Evolutionary conservation across 2,797 vertebrate genomes (phyloP), one percentile per base, ranked within the genome.

Genomic region (Macropodus opercularis): DNA sequence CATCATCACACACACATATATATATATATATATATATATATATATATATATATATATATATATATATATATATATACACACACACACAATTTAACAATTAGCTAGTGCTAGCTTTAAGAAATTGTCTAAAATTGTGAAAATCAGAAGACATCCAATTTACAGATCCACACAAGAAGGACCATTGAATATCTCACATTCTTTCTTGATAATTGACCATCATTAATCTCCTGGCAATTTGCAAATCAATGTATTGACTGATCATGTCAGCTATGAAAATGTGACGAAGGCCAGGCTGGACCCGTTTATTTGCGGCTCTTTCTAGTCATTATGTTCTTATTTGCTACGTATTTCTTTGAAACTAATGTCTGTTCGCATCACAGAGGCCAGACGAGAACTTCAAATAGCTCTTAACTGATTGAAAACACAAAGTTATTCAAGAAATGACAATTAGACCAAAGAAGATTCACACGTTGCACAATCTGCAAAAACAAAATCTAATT

Each of bases 171-270:
- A 15, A 13, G 31, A 34, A 34, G 31, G 12, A 34, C 4, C 13
- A 13, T 5, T 4, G 12, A 15, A 34, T 34, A 22, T 35, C n/a
- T 50, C 10, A 12, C 41, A 2, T 34, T 21, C 13, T 12, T 12
- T 29, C 11, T 54, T 15, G 38, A 54, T 35, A 41, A 40, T 19
- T 22, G 19, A 41, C 8, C n/a, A 54, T 22, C 38, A 42, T 54
- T 31, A 22, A 54, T 31, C 31, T 13, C 15, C 52, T 9, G 3
- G 19, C 41, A 39, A 34, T 35, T 0, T 15, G n/a, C 13, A 15
- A 35, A 35, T 35, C 34, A 35, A n/a, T 15, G 14, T 15, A 35
- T 15, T 35, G 34, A 15, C 34, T 35, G 7, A 35, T 35, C 34
- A 35, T 35, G 34, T 13, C 34, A n/a, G n/a, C n/a, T n/a, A n/a